These are phyloP conservation scores for Dryobates pubescens DNA, from an alignment of 2,797 vertebrate genomes.

Conservation along the genomic window DNA sequence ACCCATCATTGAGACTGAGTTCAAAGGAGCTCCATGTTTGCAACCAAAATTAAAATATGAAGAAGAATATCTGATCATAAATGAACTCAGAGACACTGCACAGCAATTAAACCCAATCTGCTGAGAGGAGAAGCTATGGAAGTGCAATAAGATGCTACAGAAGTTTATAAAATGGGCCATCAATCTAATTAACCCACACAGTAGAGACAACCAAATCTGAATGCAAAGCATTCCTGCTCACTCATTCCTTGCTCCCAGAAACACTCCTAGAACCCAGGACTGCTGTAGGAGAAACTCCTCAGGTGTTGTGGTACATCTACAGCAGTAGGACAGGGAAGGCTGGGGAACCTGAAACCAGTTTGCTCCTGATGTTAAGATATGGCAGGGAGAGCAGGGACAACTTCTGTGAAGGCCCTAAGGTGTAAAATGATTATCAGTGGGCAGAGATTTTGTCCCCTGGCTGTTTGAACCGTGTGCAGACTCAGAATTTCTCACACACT, in stretches of 20 bases:
- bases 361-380: not conserved
- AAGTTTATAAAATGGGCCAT: not conserved
- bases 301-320: not conserved
- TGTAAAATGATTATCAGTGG: not conserved
- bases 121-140: not conserved
- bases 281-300: not conserved
- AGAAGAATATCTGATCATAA: not conserved
- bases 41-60: not conserved
- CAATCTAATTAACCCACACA: not conserved
- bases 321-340: not conserved
- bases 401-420: not conserved
- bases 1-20: not conserved
- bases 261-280: not conserved
- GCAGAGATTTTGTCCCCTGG: not conserved
- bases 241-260: not conserved
- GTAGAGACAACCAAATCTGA: not conserved
- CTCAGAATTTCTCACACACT: not conserved
- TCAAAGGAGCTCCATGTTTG: not conserved
- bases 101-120: slow-evolving; percentile 24
- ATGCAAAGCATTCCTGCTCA: not conserved
- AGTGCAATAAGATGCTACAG: not conserved
- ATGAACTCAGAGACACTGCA: not conserved
- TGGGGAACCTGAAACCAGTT: not conserved
- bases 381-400: not conserved
- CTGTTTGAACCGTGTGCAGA: not conserved